Base-by-base conservation (phyloP, 2,797 vertebrate species). In the Anolis apletophallus region DNA sequence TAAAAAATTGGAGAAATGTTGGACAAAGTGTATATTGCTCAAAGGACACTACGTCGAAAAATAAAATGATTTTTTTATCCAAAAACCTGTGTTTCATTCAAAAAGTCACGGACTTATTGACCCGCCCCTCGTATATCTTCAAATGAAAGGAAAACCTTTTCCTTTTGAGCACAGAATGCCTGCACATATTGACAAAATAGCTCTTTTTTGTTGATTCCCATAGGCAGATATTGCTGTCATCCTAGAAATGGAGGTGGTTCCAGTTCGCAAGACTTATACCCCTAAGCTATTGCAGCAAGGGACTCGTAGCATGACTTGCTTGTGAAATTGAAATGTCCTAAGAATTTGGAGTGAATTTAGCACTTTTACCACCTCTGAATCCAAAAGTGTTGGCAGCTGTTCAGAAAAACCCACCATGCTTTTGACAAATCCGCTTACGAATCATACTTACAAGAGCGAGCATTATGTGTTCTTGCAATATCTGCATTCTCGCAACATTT, bases 391-490 rank as follows among this genome's bases (percentile, higher is more conserved):
- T 80, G 78, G 75, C 81, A 79, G n/a, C 23, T 64, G 54, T 83
- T 72, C 81, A 54, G 57, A 83, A 75, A 79, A 87, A 64, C 79
- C 86, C 57, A 79, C 68, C 55, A 61, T 54, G 40, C 75, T 1
- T 87, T 79, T 64, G 75, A 73, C 34, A 83, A 73, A 64, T 71
- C 46, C n/a, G 23, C 46, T 87, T 87, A 54, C 1, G 40, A 72
- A 68, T 54, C 11, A 3, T 29, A 46, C 57, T 40, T 36, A 55
- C 75, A 83, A 87, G 55, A 79, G 64, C 36, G 36, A 83, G 74
- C 81, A 83, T 87, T 71, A 29, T 71, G 75, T 83, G 74, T 72
- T 83, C 80, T 87, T 83, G 73, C 80, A 77, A 78, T 87, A 83
- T 72, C 86, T 64, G 75, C 86, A 79, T 64, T 54, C 81, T 79